Percentiles rank a stretch among this genome's conserved stretches.
Conservation (phyloP, 2,113 vertebrate species). For the Heptranchias perlo region DNA sequence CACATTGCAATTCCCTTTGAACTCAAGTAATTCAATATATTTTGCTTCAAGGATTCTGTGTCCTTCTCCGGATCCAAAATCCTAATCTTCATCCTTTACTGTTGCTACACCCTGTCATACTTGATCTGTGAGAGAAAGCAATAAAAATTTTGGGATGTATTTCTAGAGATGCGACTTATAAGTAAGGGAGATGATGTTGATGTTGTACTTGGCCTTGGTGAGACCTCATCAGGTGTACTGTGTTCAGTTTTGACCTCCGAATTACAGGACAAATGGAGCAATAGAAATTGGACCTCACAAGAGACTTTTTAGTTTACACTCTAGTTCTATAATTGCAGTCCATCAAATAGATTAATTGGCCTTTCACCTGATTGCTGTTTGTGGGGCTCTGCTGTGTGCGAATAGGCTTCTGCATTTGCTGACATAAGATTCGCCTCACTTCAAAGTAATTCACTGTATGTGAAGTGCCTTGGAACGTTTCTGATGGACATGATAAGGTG, state of each 20-base stretch:
- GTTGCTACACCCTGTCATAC: neutral
- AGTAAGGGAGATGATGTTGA: too few relatives aligned
- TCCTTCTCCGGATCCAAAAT: neutral
- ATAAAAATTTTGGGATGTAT: too few relatives aligned
- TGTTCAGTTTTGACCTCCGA: neutral
- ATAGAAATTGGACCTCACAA: neutral
- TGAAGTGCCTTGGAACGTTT: neutral
- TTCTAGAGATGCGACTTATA: too few relatives aligned
- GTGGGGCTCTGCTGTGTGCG: neutral
- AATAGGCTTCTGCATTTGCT: neutral
- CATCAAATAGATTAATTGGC: neutral
- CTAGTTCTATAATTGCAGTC: too few relatives aligned
- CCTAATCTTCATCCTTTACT: neutral
- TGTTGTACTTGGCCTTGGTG: neutral
- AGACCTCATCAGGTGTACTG: neutral
- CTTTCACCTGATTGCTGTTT: neutral
- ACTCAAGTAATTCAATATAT: neutral
- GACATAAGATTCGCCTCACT: neutral
- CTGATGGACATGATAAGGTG: neutral
- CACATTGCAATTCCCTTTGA: neutral
- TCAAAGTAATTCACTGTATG: neutral
- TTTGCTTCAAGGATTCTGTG: neutral
- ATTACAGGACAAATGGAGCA: neutral
- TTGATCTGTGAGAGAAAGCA: too few relatives aligned
- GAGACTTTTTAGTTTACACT: too few relatives aligned